phyloP scores from a whole-genome alignment of 2,113 vertebrate species.

The Saguinus imperator region DNA sequence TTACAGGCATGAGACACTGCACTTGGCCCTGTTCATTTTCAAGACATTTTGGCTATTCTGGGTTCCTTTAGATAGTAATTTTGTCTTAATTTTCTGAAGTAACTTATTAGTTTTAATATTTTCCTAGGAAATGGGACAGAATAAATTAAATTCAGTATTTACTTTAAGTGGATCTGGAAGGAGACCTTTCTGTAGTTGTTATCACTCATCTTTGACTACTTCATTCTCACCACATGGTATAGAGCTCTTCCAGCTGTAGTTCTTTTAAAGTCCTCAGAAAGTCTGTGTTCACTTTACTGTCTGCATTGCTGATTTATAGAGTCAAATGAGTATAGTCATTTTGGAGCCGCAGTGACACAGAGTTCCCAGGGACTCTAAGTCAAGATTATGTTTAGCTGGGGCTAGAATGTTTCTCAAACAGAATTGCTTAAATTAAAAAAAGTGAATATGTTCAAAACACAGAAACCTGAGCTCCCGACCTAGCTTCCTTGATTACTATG shows the following conservation, averaged over 20 bases:
- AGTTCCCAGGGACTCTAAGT: not conserved
- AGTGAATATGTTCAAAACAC: not conserved
- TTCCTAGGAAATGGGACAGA: not conserved
- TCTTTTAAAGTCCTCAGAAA: not conserved
- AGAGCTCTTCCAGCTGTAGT: not conserved
- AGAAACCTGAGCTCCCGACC: not conserved
- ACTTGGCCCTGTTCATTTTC: not conserved
- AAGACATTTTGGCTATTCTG: not conserved
- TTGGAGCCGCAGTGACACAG: not conserved
- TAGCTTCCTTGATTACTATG: not conserved
- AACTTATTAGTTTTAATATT: constrained; percentile 19
- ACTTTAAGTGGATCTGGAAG: not conserved
- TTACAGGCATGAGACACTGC: not conserved
- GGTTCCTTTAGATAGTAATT: not conserved
- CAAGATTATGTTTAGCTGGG: not conserved
- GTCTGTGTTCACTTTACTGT: not conserved
- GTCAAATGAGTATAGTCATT: not conserved
- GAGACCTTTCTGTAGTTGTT: not conserved
- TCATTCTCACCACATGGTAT: not conserved
- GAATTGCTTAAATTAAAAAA: not conserved
- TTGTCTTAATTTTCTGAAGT: not conserved
- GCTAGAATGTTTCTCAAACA: not conserved
- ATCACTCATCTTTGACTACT: not conserved
- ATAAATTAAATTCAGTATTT: not conserved
- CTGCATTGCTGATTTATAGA: not conserved